phyloP scores from a whole-genome alignment of 2,797 vertebrate genomes.

The Florisuga fusca region DNA sequence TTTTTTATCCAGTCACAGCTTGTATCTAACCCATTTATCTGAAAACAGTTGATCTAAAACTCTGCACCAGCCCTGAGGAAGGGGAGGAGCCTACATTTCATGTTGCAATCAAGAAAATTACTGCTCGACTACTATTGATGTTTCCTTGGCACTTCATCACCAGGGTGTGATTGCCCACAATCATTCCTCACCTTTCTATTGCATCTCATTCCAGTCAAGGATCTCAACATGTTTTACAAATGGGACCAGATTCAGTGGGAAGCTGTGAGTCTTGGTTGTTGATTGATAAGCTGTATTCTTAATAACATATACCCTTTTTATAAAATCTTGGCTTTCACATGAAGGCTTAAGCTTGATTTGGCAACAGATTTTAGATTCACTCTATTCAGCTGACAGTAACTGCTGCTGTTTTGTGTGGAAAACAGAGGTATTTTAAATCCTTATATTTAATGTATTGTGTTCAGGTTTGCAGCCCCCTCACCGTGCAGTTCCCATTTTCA shows the following conservation, averaged over 20 bases:
- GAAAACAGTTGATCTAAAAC: background rate
- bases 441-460: background rate
- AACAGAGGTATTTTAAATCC: background rate
- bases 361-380: conserved; percentile 9
- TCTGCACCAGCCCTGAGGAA: background rate
- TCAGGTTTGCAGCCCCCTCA: background rate
- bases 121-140: conserved; percentile 8
- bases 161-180: background rate
- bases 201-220: conserved; percentile 4
- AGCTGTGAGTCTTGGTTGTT: background rate
- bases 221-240: background rate
- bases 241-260: background rate
- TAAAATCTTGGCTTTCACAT: conserved; percentile 13
- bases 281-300: conserved; percentile 59
- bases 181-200: background rate
- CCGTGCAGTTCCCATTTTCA: background rate
- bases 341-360: conserved; percentile 26
- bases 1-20: background rate
- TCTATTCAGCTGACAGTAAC: background rate
- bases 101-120: conserved; percentile 36
- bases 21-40: background rate
- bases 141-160: conserved; percentile 33
- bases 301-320: background rate
- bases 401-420: background rate
- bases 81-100: background rate